Conservation (phyloP, 2,888 invertebrate species). For the Tetanocera ferruginea region DNA sequence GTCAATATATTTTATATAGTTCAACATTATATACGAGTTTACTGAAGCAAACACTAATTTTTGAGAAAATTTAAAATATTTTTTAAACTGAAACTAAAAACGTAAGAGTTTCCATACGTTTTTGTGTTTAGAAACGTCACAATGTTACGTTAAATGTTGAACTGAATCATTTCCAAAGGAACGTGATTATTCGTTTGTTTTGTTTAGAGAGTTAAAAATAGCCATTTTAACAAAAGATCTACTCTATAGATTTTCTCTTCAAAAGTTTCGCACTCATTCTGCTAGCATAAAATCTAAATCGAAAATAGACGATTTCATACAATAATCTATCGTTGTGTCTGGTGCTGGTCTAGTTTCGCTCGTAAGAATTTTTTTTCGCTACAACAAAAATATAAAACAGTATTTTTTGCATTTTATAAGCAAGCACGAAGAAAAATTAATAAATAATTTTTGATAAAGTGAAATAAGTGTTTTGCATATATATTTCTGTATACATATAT, state of each 20-base stretch:
- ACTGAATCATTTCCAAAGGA: not conserved
- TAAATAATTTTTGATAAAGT: not conserved
- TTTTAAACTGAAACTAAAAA: too few species aligned
- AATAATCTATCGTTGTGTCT: slow-evolving; percentile 27
- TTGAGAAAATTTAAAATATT: not conserved
- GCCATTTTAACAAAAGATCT: not conserved
- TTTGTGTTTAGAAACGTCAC: too few species aligned
- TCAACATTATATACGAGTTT: too few species aligned
- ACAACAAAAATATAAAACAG: not conserved
- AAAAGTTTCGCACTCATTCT: not conserved
- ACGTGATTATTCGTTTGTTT: slow-evolving; percentile 10
- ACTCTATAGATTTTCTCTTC: not conserved
- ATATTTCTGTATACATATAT: too few species aligned
- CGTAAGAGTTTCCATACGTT: too few species aligned
- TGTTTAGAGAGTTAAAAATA: slow-evolving; percentile 23
- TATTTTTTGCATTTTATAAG: not conserved
- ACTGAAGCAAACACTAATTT: too few species aligned
- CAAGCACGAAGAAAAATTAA: not conserved
- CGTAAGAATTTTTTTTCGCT: not conserved
- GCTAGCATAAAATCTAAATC: slow-evolving; percentile 3
- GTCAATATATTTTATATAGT: too few species aligned
- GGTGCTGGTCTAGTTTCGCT: slow-evolving; percentile 30
- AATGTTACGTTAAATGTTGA: too few species aligned
- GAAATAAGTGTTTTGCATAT: not conserved
- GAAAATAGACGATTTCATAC: slow-evolving; percentile 27